These are phyloP conservation scores for Stegana nigrithorax DNA, from an alignment of 2,888 invertebrate genomes.

Conservation along the genomic window DNA sequence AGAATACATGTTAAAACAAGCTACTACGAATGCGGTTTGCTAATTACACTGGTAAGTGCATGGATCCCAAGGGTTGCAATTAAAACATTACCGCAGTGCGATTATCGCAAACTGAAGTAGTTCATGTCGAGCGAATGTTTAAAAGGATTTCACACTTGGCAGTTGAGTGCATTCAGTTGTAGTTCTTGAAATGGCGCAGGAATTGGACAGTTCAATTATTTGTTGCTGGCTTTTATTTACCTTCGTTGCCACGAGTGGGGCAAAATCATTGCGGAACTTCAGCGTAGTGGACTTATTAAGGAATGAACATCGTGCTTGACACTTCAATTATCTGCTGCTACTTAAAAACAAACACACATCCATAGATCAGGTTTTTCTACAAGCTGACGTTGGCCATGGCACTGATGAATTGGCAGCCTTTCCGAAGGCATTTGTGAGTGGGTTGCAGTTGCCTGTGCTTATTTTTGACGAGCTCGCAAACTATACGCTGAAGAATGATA, in stretches of 20 bases:
- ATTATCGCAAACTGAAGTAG: no score
- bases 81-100: no score
- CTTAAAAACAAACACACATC: slow-evolving; percentile 33
- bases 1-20: no score
- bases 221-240: slow-evolving; percentile 12
- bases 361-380: neutral
- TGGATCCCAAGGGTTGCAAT: no score
- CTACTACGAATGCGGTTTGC: no score
- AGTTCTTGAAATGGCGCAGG: neutral
- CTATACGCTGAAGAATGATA: slow-evolving; percentile 41
- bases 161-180: neutral
- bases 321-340: slow-evolving; percentile 40
- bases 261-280: no score
- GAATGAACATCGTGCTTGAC: slow-evolving; percentile 27
- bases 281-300: slow-evolving; percentile 34
- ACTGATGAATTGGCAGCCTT: slow-evolving; percentile 21
- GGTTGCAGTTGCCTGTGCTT: slow-evolving; percentile 44
- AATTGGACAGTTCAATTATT: neutral
- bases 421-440: slow-evolving; percentile 32
- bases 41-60: no score
- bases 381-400: neutral
- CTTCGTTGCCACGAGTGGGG: neutral
- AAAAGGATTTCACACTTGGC: neutral
- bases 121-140: no score
- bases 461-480: slow-evolving; percentile 44